These are phyloP conservation scores for Microtus pennsylvanicus DNA, from an alignment of 2,113 vertebrate species.

Conservation along the genomic window DNA sequence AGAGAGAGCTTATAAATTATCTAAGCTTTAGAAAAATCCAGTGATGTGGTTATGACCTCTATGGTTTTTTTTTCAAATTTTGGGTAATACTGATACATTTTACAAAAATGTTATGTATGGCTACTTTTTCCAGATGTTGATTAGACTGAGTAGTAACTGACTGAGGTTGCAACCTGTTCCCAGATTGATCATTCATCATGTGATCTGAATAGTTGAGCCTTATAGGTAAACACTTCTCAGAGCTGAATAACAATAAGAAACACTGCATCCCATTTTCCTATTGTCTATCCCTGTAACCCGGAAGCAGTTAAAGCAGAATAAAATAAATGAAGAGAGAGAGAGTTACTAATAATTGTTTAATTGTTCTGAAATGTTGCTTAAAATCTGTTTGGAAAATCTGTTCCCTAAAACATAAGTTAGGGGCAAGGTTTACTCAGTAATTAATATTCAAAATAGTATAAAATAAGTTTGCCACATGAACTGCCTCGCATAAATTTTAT, in stretches of 20 bases:
- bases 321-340: slow-evolving; percentile 23
- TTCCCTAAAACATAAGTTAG: slow-evolving; percentile 11
- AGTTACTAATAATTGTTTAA: slow-evolving; percentile 7
- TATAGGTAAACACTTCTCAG: background rate
- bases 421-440: slow-evolving; percentile 24
- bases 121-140: slow-evolving; percentile 22
- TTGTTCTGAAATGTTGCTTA: slow-evolving; percentile 61
- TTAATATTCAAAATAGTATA: slow-evolving; percentile 72
- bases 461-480: slow-evolving; percentile 36
- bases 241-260: slow-evolving; percentile 46
- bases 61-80: background rate
- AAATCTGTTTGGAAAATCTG: slow-evolving; percentile 51
- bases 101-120: background rate
- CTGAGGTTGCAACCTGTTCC: background rate
- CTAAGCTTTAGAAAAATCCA: background rate
- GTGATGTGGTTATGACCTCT: background rate
- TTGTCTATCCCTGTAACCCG: slow-evolving; percentile 33
- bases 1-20: background rate
- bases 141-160: slow-evolving; percentile 36
- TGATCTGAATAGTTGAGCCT: background rate
- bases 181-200: background rate
- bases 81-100: background rate
- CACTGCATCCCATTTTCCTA: slow-evolving; percentile 42
- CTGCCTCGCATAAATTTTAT: slow-evolving; percentile 18
- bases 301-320: slow-evolving; percentile 54